Percentiles rank a stretch among this genome's conserved stretches.
These are phyloP conservation scores for Ferrisia virgata DNA, from an alignment of 2,888 invertebrate genomes.

Conservation along the genomic window DNA sequence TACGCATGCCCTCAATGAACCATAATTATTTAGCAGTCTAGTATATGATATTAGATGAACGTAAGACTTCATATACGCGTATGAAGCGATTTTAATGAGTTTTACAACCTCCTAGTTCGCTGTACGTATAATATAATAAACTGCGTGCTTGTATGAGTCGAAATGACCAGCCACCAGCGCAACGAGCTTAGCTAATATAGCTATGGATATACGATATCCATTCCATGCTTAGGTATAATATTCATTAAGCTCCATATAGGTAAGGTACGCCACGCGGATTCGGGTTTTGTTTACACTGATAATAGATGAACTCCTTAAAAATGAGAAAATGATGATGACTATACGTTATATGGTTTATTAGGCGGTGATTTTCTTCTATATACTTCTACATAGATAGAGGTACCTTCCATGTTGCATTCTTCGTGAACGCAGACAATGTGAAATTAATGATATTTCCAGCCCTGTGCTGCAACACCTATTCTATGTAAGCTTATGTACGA, in stretches of 20 bases:
- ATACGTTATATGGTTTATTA: constrained; percentile 19
- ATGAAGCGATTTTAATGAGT: background rate
- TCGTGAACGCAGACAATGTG: background rate
- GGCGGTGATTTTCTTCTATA: background rate
- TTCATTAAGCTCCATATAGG: background rate
- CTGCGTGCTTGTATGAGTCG: background rate
- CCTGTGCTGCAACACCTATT: background rate
- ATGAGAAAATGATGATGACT: constrained; percentile 20
- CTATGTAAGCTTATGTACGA: background rate
- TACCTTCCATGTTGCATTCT: background rate
- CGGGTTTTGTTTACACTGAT: background rate
- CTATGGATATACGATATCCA: background rate
- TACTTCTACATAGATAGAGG: no score
- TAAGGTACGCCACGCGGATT: background rate
- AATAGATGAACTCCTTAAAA: background rate
- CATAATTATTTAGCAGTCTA: background rate
- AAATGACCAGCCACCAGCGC: background rate
- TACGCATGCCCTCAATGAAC: background rate
- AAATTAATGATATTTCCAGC: constrained; percentile 2
- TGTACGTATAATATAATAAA: no score
- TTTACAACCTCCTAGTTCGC: background rate
- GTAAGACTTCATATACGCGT: background rate
- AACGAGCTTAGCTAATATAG: background rate
- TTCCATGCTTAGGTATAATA: no score
- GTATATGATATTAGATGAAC: background rate